Percentiles rank a stretch among this genome's conserved stretches.
These are phyloP conservation scores for Myopa testacea DNA, from an alignment of 2,888 invertebrate genomes.

Conservation along the genomic window DNA sequence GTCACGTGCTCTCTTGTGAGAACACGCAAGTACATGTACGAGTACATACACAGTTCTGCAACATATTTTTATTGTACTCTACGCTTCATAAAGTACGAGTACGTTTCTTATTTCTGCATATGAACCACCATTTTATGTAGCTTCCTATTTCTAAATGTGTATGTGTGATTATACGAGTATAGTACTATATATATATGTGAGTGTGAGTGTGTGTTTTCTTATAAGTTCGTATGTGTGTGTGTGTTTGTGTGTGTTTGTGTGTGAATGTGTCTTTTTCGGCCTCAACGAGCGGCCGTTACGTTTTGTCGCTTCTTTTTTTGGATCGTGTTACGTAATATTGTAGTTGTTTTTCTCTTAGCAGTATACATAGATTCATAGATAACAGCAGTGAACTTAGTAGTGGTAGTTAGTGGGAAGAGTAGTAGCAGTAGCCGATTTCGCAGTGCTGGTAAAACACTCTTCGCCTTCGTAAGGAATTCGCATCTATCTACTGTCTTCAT, in stretches of 20 bases:
- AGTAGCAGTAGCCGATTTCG: slow-evolving; percentile 9
- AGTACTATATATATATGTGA: not conserved
- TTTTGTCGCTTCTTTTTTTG: not conserved
- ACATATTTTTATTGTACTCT: no score
- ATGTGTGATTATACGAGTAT: not conserved
- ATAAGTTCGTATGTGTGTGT: slow-evolving; percentile 6
- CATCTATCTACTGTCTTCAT: slow-evolving; percentile 64
- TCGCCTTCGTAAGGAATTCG: slow-evolving; percentile 42
- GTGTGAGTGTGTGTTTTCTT: not conserved
- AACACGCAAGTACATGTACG: no score
- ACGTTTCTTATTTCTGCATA: not conserved
- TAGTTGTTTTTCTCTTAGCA: slow-evolving; percentile 38
- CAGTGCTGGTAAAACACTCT: not conserved
- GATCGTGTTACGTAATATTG: not conserved
- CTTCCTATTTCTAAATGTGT: not conserved
- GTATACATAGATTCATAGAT: not conserved
- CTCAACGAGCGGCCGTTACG: not conserved
- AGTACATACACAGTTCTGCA: no score
- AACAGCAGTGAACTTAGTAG: slow-evolving; percentile 4
- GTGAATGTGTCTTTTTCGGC: not conserved
- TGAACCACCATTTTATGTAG: not conserved
- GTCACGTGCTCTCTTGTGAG: no score
- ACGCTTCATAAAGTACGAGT: no score
- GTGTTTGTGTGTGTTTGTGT: slow-evolving; percentile 43
- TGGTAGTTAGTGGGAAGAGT: slow-evolving; percentile 30